Percentiles rank a stretch among this genome's conserved stretches.
phyloP scores from a whole-genome alignment of 2,888 invertebrate species.

The Zygaena filipendulae region DNA sequence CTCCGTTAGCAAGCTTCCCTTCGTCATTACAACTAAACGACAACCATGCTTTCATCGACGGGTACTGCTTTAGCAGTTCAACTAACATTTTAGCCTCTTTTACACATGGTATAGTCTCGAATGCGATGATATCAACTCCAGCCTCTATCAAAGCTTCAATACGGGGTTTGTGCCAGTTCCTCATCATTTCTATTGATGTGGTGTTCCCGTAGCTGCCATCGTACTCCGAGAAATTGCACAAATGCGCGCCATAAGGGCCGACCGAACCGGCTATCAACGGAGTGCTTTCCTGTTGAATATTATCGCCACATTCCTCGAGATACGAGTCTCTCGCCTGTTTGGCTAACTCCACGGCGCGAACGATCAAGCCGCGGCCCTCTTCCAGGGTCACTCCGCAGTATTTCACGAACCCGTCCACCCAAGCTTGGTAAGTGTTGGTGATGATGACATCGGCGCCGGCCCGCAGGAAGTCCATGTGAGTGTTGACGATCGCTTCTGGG shows the following conservation, averaged over 20 bases:
- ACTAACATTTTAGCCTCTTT: slow-evolving; percentile 85
- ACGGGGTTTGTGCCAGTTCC: slow-evolving; percentile 85
- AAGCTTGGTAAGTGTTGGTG: slow-evolving; percentile 92
- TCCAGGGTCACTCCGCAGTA: slow-evolving; percentile 75
- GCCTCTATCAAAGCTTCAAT: slow-evolving; percentile 79
- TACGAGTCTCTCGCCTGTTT: slow-evolving; percentile 74
- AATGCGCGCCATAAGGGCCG: slow-evolving; percentile 90
- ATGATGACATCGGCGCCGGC: slow-evolving; percentile 89
- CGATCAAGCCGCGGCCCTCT: slow-evolving; percentile 76
- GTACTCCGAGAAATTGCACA: slow-evolving; percentile 93
- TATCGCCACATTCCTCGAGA: slow-evolving; percentile 46
- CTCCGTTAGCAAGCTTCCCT: slow-evolving; percentile 77
- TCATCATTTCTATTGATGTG: slow-evolving; percentile 70
- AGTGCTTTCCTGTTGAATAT: slow-evolving; percentile 18
- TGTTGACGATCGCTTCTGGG: slow-evolving; percentile 78
- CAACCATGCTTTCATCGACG: slow-evolving; percentile 84
- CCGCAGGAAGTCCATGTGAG: slow-evolving; percentile 83
- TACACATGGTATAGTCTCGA: slow-evolving; percentile 91
- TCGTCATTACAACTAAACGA: slow-evolving; percentile 82
- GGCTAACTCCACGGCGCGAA: slow-evolving; percentile 77
- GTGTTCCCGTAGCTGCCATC: slow-evolving; percentile 78
- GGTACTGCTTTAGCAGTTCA: slow-evolving; percentile 80
- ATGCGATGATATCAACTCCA: slow-evolving; percentile 86
- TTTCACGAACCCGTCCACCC: slow-evolving; percentile 77
- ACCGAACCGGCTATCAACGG: slow-evolving; percentile 86